Evolutionary conservation across 2,113 vertebrate genomes (phyloP), one percentile per base, ranked within the genome.

Genomic region (Callionymus lyra): DNA sequence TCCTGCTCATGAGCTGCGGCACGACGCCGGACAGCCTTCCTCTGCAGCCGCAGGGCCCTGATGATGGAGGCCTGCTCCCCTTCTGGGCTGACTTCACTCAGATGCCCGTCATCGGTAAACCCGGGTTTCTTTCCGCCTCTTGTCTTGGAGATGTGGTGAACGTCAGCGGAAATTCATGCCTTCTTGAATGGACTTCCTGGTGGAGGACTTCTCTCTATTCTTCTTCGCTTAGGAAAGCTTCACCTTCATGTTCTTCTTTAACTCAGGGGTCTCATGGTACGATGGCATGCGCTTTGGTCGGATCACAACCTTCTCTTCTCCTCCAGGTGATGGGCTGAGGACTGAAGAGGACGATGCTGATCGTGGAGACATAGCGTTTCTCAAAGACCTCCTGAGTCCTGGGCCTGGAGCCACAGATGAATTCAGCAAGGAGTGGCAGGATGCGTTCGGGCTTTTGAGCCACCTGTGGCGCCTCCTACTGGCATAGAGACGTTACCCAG

Each of bases 361-460:
- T 44, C 74, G 62, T 12, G 66, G 79, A 0, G 86, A 90, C 70
- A 81, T 91, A 66, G 84, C 83, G 2, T 93, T 93, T 65, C 76
- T 92, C 42, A 77, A 83, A 61, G 85, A 79, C 47, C 77, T 88
- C n/a, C 44, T 83, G 18, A 87, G 71, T 53, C 76, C 81, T 0
- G 63, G 76, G 16, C 68, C 72, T 3, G 70, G 77, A 17, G 50
- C 69, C 36, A 43, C 27, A 1, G 56, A 70, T 16, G 81, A 88
- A 37, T 83, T 80, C 52, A 77, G 63, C 46, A 70, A 70, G 12
- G 80, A 83, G 63, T 83, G 72, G 68, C 80, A 86, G 70, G 75
- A 85, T 0, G 78, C 65, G 4, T 84, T 83, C n/a, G 88, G 79
- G 52, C 67, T 64, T 79, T 80, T 4, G 70, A 72, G 2, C 9